phyloP scores from a whole-genome alignment of 2,888 invertebrate genomes.

The Stratiomys singularior region DNA sequence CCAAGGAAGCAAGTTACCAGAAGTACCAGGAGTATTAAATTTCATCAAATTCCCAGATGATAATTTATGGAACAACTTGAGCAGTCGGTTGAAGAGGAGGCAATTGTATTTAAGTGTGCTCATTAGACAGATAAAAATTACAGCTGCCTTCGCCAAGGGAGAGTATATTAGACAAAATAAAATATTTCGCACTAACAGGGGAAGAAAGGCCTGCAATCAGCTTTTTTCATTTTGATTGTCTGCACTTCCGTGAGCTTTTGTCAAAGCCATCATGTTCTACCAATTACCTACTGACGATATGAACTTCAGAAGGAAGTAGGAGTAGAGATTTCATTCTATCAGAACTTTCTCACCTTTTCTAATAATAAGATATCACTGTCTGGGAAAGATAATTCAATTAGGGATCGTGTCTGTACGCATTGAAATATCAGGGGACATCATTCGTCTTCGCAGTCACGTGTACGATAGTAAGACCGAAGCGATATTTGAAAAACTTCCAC shows the following conservation, averaged over 20 bases:
- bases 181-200: no score
- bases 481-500: conserved; percentile 9
- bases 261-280: neutral
- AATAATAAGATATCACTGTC: conserved; percentile 21
- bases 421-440: conserved; percentile 27
- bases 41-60: conserved; percentile 51
- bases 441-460: conserved; percentile 41
- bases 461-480: neutral
- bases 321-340: no score
- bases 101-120: conserved; percentile 13
- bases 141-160: neutral
- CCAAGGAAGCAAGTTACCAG: neutral
- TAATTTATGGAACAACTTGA: conserved; percentile 48
- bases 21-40: conserved; percentile 52
- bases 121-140: conserved; percentile 25
- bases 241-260: no score
- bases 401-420: neutral
- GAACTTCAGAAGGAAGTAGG: neutral
- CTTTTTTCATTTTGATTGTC: no score
- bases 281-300: neutral
- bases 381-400: conserved; percentile 39
- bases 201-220: no score
- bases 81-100: neutral
- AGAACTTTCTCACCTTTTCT: conserved; percentile 23
- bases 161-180: no score